phyloP scores from a whole-genome alignment of 2,888 invertebrate species.

The Trichogramma dendrolimi region DNA sequence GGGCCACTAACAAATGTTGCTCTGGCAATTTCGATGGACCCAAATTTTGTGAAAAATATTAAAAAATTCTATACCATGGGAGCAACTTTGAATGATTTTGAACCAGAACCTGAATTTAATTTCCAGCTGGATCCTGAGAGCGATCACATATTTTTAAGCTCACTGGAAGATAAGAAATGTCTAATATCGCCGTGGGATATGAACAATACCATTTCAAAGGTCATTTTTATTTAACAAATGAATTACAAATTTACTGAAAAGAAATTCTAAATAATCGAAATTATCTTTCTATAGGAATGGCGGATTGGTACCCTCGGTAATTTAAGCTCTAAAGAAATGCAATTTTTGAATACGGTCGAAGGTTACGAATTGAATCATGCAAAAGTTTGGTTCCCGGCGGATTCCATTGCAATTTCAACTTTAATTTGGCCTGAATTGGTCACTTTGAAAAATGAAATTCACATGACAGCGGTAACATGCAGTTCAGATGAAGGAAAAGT shows the following conservation, averaged over 20 bases:
- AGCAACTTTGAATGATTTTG: conserved; percentile 39
- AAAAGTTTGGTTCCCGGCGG: conserved; percentile 31
- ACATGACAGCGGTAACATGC: background rate
- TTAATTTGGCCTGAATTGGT: conserved; percentile 3
- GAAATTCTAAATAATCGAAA: background rate
- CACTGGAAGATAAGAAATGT: conserved; percentile 11
- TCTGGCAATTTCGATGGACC: conserved; percentile 52
- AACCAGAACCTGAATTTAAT: conserved; percentile 58
- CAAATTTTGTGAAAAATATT: conserved; percentile 39
- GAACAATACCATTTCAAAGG: conserved; percentile 14
- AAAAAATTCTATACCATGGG: conserved; percentile 47
- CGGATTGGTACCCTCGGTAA: conserved; percentile 53
- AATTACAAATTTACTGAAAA: background rate
- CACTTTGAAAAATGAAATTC: conserved; percentile 6
- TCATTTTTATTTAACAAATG: conserved; percentile 2
- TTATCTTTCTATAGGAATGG: conserved; percentile 54
- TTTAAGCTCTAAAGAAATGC: conserved; percentile 47
- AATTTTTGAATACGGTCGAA: conserved; percentile 57
- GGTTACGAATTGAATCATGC: conserved; percentile 24
- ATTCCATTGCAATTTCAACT: conserved; percentile 6
- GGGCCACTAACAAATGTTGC: conserved; percentile 60
- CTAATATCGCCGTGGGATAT: background rate
- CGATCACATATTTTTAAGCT: conserved; percentile 55
- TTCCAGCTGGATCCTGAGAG: conserved; percentile 60
- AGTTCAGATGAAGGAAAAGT: conserved; percentile 7